Base-by-base conservation (phyloP, 2,113 vertebrate species). In the Scophthalmus maximus region DNA sequence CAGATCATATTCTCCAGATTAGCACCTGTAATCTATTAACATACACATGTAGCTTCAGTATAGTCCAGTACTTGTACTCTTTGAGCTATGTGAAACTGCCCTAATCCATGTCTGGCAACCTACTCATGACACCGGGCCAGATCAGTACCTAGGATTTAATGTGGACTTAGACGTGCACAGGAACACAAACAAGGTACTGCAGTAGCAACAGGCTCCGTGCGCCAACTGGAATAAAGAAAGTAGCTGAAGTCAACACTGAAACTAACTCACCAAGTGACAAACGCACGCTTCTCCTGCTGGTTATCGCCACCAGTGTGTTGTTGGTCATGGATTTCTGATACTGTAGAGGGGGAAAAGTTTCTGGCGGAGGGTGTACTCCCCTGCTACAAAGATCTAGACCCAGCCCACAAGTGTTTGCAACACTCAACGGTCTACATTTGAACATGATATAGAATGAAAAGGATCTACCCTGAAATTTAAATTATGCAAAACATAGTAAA, bases 11-110 rank as follows among this genome's bases (percentile, higher is more conserved):
- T 56, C 46, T 56, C 46, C 5, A 27, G 49, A 58, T 71, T 56
- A 85, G 79, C 77, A 76, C 67, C 67, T 56, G 34, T 38, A 68
- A 74, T 29, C 69, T 73, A 61, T 58, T n/a, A n/a, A n/a, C n/a
- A n/a, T n/a, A n/a, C n/a, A n/a, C n/a, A n/a, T 40, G 30, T 38
- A 40, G 17, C 46, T 44, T 20, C 30, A 23, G n/a, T 7, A 4
- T 9, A 59, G 27, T 2, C 4, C 7, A 22, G 29, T 1, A 11
- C 10, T 15, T 29, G 15, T 14, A 12, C 15, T 25, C 56, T 20
- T 38, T 57, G 18, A 30, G 42, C 42, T 30, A 6, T 30, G 34
- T 26, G n/a, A 68, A 38, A 5, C 53, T 9, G 34, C 63, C 22
- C 55, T 68, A 80, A 79, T 72, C 65, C 8, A n/a, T 0, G 46